Conservation (phyloP, 2,113 vertebrate species). For the Brachirus orientalis region DNA sequence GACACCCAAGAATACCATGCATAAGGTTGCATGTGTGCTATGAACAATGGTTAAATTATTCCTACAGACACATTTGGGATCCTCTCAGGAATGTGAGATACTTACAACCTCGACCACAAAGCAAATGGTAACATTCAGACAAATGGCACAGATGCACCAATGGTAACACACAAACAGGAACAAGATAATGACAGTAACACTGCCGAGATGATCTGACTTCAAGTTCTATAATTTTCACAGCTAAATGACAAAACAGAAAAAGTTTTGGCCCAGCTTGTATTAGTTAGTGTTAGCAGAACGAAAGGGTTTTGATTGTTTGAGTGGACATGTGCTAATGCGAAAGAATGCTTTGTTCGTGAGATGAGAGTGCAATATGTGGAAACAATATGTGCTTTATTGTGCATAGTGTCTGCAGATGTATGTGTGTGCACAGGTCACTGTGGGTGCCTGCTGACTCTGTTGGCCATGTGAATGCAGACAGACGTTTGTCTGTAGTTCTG, state of each 20-base stretch:
- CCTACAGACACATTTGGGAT: conserved; percentile 42
- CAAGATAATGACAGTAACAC: no score
- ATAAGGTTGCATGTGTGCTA: background rate
- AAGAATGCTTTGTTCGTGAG: conserved; percentile 53
- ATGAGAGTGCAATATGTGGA: conserved; percentile 36
- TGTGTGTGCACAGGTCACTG: conserved; percentile 36
- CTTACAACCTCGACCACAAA: conserved; percentile 36
- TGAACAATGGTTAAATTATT: conserved; percentile 46
- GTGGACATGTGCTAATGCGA: conserved; percentile 31
- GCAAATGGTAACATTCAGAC: conserved; percentile 27
- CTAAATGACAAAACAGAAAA: conserved; percentile 36
- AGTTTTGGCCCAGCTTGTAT: conserved; percentile 25
- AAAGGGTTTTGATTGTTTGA: conserved; percentile 26
- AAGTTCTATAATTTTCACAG: conserved; percentile 38
- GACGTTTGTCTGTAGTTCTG: conserved; percentile 41
- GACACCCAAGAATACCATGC: background rate
- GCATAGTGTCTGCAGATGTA: conserved; percentile 65
- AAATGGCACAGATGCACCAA: conserved; percentile 16
- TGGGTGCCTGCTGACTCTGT: conserved; percentile 44
- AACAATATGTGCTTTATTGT: conserved; percentile 59
- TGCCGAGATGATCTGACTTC: conserved; percentile 11
- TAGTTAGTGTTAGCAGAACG: conserved; percentile 37
- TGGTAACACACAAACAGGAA: conserved; percentile 15
- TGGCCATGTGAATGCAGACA: conserved; percentile 34
- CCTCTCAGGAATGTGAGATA: conserved; percentile 40